Percentiles rank a stretch among this genome's conserved stretches.
These are phyloP conservation scores for Pangasius djambal DNA, from an alignment of 2,797 vertebrate species.

Conservation along the genomic window DNA sequence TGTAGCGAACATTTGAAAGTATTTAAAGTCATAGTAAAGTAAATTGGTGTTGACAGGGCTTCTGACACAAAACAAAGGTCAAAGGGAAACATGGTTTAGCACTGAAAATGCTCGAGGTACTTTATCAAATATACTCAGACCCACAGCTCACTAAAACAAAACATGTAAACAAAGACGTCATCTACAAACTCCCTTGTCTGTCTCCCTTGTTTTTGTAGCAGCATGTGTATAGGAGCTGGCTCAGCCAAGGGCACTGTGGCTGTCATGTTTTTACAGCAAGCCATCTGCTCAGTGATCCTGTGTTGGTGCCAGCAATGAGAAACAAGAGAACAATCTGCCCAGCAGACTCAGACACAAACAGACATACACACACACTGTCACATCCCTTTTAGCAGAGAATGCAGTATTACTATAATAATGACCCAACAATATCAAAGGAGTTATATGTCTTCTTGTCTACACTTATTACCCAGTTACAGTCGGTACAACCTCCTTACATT, in stretches of 20 bases:
- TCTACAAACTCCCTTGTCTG: constrained; percentile 28
- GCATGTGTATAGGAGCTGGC: constrained; percentile 47
- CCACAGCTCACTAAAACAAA: constrained; percentile 11
- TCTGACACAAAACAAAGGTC: background rate
- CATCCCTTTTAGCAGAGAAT: background rate
- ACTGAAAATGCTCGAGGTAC: background rate
- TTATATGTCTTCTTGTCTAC: background rate
- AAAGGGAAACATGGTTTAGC: background rate
- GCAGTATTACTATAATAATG: background rate
- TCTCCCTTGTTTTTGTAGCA: constrained; percentile 24
- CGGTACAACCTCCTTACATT: background rate
- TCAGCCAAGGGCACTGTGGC: constrained; percentile 67
- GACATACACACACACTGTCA: background rate
- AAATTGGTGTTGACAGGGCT: background rate
- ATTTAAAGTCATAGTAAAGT: background rate
- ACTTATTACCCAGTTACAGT: background rate
- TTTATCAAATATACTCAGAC: background rate
- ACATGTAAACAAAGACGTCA: constrained; percentile 42
- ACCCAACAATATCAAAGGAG: background rate
- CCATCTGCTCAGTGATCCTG: constrained; percentile 74
- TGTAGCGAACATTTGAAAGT: background rate
- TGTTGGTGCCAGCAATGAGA: constrained; percentile 63
- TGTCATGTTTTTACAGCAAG: constrained; percentile 66
- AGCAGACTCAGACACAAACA: constrained; percentile 27
- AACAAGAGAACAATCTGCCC: constrained; percentile 44